Percentiles rank a stretch among this genome's conserved stretches.
Conservation (phyloP, 2,113 vertebrate genomes). For the Eretmochelys imbricata region DNA sequence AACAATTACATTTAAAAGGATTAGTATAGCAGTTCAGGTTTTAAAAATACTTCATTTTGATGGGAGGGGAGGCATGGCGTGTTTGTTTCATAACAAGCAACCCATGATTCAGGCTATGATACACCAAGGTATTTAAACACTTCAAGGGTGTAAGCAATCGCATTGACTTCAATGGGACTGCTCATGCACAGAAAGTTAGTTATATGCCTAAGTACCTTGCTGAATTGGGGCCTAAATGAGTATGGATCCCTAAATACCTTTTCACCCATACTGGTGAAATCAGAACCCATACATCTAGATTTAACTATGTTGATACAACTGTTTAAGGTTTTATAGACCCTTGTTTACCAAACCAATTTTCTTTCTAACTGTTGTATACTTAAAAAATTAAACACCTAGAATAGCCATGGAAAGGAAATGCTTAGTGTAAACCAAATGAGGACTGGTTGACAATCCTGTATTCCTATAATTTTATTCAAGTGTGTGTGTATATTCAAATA, state of each 20-base stretch:
- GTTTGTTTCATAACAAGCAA: not conserved
- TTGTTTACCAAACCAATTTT: not conserved
- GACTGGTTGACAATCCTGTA: not conserved
- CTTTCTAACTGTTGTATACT: not conserved
- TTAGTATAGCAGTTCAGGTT: not conserved
- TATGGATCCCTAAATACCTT: not conserved
- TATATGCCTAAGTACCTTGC: not conserved
- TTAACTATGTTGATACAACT: not conserved
- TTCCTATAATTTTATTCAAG: not conserved
- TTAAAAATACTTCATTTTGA: not conserved
- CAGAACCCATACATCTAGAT: not conserved
- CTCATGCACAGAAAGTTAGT: not conserved
- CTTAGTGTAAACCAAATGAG: not conserved
- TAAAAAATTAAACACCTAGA: not conserved
- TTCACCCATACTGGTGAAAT: rapidly evolving
- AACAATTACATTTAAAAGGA: not conserved
- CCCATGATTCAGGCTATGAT: not conserved
- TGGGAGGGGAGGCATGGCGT: too few species aligned
- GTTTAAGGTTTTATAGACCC: not conserved
- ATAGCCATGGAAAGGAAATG: rapidly evolving
- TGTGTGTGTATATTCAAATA: not conserved
- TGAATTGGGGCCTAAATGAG: not conserved
- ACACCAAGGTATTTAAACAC: not conserved
- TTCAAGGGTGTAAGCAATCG: not conserved
- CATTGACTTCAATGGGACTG: not conserved